Evolutionary conservation across 2,797 vertebrate genomes (phyloP), one percentile per base, ranked within the genome.

Genomic region (Clarias laeviceps): DNA sequence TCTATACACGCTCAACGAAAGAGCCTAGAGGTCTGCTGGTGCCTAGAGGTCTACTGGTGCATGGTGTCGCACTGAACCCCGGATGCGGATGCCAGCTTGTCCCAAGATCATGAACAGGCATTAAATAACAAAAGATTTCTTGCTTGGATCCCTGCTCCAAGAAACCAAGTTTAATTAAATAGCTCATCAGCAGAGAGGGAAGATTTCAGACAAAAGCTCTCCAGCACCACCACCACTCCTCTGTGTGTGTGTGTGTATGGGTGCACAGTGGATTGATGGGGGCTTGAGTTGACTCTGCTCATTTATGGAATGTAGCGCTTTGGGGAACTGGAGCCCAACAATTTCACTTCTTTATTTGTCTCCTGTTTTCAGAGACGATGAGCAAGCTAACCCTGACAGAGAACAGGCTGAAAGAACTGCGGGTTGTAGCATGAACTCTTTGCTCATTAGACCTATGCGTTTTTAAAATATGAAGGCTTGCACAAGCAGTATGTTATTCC

Each of bases 391-490:
- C 65, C 18, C 68, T 27, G 59, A 74, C 68, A 27, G 68, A 45
- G 24, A 27, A 74, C 9, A 61, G 17, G 7, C 64, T 29, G 11
- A 40, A 20, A n/a, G 12, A 69, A 50, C 50, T 61, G 80, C 34
- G 32, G 56, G 24, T 62, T 76, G 79, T 5, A 4, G 77, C 56
- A 70, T 69, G 14, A 34, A 56, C 24, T 40, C 18, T 56, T 80
- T 34, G 27, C 50, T 61, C 62, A 81, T 34, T 76, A 76, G 57
- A 87, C 84, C 89, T 85, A 66, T 85, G 88, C 70, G 84, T 92
- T 76, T 84, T 70, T 82, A 62, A 74, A 92, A 84, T 89, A 93
- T 94, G 91, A 91, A 88, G 90, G 66, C 88, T 72, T 80, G 66
- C 88, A 83, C 32, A 70, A 61, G 54, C 84, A 87, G 87, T 89